Evolutionary conservation across 2,113 vertebrate species (phyloP).

Genomic region (Todiramphus saurophagus): DNA sequence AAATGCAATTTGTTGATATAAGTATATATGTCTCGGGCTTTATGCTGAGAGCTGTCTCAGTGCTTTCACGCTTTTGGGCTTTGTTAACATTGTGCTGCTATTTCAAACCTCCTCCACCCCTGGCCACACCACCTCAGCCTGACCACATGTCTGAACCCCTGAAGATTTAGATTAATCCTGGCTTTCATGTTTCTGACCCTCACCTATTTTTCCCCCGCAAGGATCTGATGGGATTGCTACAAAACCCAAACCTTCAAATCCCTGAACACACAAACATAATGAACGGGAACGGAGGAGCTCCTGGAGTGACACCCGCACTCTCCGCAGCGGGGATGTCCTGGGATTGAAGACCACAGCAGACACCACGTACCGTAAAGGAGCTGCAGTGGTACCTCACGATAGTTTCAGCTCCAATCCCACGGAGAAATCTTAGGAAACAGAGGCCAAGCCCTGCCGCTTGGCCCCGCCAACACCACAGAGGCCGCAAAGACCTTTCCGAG

Average conservation of each 20-base stretch:
- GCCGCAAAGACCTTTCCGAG: fast-evolving
- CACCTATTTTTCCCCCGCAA: not conserved
- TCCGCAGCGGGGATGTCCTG: not conserved
- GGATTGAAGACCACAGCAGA: not conserved
- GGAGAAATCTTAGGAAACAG: fast-evolving
- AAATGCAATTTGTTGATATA: not conserved
- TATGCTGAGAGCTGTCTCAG: not conserved
- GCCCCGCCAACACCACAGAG: not conserved
- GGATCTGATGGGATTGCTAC: not conserved
- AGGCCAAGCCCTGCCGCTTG: too few relatives aligned
- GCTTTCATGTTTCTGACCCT: fast-evolving
- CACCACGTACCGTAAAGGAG: not conserved
- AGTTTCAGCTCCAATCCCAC: not conserved
- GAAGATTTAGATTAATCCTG: not conserved
- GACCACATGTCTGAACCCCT: fast-evolving
- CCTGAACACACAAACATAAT: not conserved
- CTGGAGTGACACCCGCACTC: fast-evolving
- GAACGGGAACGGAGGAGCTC: too few relatives aligned
- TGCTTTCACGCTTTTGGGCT: not conserved
- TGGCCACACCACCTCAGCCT: not conserved
- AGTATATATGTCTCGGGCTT: not conserved
- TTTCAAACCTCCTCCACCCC: not conserved
- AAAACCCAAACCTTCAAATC: not conserved
- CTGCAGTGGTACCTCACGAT: fast-evolving
- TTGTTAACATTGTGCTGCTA: not conserved